Base-by-base conservation (phyloP, 1,140 invertebrate species). In the Leptoteleia sp. region DNA sequence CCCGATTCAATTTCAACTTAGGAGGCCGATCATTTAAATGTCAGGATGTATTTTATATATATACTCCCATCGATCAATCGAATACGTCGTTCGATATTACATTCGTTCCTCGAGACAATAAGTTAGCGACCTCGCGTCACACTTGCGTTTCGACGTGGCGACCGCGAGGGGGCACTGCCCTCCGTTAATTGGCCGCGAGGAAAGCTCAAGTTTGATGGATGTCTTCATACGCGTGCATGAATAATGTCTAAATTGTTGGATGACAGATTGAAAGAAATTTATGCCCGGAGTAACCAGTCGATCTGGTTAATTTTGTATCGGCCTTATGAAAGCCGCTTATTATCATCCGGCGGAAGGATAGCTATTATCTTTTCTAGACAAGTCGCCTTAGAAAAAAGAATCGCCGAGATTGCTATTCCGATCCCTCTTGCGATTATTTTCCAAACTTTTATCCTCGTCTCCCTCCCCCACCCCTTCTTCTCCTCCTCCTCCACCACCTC, bases 101-200 rank as follows among this genome's bases (percentile, higher is more conserved):
- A n/a, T n/a, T 76, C 68, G 72, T 76, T 76, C 68, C 29, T 47
- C 33, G 40, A 76, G 62, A 68, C 72, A 76, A 76, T 76, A 75
- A 67, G 40, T 25, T 40, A 54, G 48, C 47, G 64, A 76, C 40
- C 61, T 68, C 55, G 55, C 62, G 52, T 68, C 45, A 33, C 40
- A 48, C 22, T 40, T 25, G 31, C 48, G 27, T 33, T 52, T 9
- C 42, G 17, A 33, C 37, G 29, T 67, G 52, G 57, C 42, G 52
- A 13, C 3, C 35, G 31, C 64, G 3, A 11, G 52, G 13, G 33
- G 54, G 4, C 61, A 65, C 25, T 55, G 62, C 45, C 33, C 62
- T 47, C 72, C 33, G 17, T 75, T 76, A 67, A 76, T 76, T 76
- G 54, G 47, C 52, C 15, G 42, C 13, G 62, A 71, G 38, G 17